Evolutionary conservation across 2,113 vertebrate species (phyloP).

Genomic region (Sinocyclocheilus anophthalmus): DNA sequence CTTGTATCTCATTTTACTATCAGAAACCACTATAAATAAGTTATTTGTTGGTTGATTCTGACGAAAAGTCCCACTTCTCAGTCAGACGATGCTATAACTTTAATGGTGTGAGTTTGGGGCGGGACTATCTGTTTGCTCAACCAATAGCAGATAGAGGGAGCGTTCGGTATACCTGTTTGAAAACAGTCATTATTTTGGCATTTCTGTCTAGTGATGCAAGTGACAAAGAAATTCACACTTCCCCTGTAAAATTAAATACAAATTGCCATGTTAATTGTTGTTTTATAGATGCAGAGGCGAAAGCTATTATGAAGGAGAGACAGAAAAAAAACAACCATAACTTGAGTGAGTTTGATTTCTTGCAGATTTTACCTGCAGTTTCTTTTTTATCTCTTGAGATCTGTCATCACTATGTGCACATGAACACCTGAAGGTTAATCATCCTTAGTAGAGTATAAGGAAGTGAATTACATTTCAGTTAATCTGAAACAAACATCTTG

Average conservation of each 20-base stretch:
- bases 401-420: neutral
- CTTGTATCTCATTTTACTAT: neutral
- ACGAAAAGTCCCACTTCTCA: neutral
- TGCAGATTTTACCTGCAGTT: neutral
- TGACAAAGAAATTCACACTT: neutral
- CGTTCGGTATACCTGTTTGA: neutral
- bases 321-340: constrained; percentile 95
- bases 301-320: constrained; percentile 84
- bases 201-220: neutral
- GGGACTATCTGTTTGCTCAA: neutral
- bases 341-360: constrained; percentile 79
- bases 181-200: neutral
- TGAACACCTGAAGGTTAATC: neutral
- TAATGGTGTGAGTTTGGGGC: neutral
- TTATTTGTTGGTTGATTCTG: neutral
- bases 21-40: neutral
- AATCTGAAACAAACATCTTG: constrained; percentile 3
- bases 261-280: constrained; percentile 5
- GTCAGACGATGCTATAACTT: neutral
- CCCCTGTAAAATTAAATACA: neutral
- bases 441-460: neutral
- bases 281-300: constrained; percentile 70
- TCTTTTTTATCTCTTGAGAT: neutral
- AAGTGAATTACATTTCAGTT: neutral
- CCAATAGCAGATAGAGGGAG: neutral